Evolutionary conservation across 2,888 invertebrate species (phyloP).

Genomic region (Oxystoma pomonae): DNA sequence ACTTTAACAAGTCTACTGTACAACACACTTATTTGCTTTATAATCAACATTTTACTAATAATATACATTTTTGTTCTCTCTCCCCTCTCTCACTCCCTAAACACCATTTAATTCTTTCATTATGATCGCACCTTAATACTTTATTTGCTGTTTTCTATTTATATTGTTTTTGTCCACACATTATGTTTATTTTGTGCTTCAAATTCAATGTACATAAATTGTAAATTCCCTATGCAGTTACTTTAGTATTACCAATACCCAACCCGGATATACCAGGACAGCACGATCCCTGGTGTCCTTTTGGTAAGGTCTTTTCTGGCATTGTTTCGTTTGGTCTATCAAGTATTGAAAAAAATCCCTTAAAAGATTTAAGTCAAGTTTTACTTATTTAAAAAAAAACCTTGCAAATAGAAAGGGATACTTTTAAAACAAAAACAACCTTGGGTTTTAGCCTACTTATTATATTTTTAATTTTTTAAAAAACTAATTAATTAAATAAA

Average conservation of each 20-base stretch:
- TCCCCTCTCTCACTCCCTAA: slow-evolving; percentile 14
- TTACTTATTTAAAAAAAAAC: no score
- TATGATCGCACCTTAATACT: slow-evolving; percentile 18
- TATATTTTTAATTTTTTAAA: no score
- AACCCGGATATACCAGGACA: slow-evolving; percentile 84
- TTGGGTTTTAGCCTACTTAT: no score
- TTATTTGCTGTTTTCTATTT: slow-evolving; percentile 17
- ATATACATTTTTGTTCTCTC: slow-evolving; percentile 9
- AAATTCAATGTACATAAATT: slow-evolving; percentile 19
- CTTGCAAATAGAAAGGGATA: no score
- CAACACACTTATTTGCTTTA: not conserved
- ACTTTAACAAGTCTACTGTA: no score
- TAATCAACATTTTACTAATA: slow-evolving; percentile 18
- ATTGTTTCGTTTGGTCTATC: no score
- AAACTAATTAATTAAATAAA: no score
- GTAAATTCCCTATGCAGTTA: slow-evolving; percentile 48
- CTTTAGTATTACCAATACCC: slow-evolving; percentile 77
- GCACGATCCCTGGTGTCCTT: slow-evolving; percentile 87
- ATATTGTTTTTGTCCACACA: slow-evolving; percentile 25
- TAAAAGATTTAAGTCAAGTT: no score
- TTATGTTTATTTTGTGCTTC: slow-evolving; percentile 25
- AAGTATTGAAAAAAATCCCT: no score
- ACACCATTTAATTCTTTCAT: not conserved
- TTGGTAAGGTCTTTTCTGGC: slow-evolving; percentile 77
- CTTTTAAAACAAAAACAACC: no score